A percentile compares a stretch with the other conserved stretches of the same genome.
These are phyloP conservation scores for Nothoprocta perdicaria DNA, from an alignment of 2,113 vertebrate genomes.

Conservation along the genomic window DNA sequence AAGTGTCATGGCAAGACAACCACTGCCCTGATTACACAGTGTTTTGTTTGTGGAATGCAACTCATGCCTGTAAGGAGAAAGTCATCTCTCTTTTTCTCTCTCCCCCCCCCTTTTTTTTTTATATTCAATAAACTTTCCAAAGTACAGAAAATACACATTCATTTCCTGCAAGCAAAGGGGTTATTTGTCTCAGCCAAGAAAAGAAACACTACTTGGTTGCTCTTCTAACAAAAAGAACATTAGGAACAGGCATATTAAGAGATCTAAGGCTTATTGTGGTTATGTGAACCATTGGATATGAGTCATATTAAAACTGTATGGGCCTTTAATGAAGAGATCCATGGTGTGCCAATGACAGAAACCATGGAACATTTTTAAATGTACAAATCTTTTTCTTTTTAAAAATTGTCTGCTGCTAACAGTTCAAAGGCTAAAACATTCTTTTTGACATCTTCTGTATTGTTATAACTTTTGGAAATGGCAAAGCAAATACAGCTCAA, in stretches of 20 bases:
- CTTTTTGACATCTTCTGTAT: conserved; percentile 47
- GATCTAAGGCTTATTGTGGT: conserved; percentile 70
- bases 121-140: conserved; percentile 59
- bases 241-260: conserved; percentile 67
- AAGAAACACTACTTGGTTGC: conserved; percentile 71
- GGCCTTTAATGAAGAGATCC: conserved; percentile 57
- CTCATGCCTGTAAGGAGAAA: conserved; percentile 56
- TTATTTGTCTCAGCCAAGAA: conserved; percentile 65
- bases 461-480: conserved; percentile 36
- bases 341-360: conserved; percentile 61
- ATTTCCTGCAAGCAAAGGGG: conserved; percentile 59
- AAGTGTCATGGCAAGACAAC: conserved; percentile 35
- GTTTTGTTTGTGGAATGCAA: conserved; percentile 61
- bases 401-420: not conserved
- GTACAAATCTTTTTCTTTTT: conserved; percentile 25
- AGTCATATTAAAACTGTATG: conserved; percentile 66
- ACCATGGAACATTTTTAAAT: conserved; percentile 54
- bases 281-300: conserved; percentile 64
- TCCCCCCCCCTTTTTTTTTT: not conserved
- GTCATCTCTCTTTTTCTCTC: not conserved
- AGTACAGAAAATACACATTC: conserved; percentile 65
- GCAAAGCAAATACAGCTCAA: conserved; percentile 11
- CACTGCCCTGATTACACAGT: conserved; percentile 48
- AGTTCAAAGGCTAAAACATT: conserved; percentile 12
- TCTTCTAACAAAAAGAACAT: conserved; percentile 67